These are phyloP conservation scores for Myrmophylax atrothorax DNA, from an alignment of 2,113 vertebrate genomes.

Conservation along the genomic window DNA sequence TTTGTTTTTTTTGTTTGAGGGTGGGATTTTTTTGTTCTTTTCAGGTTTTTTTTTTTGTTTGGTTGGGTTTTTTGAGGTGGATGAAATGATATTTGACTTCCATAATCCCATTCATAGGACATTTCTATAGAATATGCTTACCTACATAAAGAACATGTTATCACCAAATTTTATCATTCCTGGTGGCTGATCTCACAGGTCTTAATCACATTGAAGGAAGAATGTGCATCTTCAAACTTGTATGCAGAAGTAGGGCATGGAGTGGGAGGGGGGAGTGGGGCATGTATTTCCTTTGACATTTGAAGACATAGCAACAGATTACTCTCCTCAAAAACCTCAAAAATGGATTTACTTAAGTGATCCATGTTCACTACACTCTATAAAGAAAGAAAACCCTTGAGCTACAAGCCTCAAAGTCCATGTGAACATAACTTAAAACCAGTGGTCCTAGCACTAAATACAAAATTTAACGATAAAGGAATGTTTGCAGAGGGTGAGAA, in stretches of 20 bases:
- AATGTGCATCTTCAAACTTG: neutral
- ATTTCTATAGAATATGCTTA: neutral
- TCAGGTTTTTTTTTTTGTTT: neutral
- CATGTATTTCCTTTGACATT: neutral
- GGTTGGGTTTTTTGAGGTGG: neutral
- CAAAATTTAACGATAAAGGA: neutral
- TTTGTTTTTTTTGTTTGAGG: neutral
- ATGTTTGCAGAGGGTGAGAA: neutral
- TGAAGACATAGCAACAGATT: neutral
- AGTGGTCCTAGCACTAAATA: neutral
- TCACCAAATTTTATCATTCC: neutral
- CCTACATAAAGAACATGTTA: neutral
- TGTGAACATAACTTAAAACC: neutral
- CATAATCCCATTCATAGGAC: neutral
- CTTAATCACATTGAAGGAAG: neutral
- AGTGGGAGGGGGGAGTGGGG: accelerated
- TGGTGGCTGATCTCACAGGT: neutral
- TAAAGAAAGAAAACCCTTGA: neutral
- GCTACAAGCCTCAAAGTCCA: neutral
- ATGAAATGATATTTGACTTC: neutral
- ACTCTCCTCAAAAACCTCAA: neutral
- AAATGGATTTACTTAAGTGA: neutral
- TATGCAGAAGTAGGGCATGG: neutral
- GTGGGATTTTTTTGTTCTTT: too few species aligned
- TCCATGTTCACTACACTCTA: neutral